Evolutionary conservation across 2,888 invertebrate genomes (phyloP).

Genomic region (Trichogramma evanescens): DNA sequence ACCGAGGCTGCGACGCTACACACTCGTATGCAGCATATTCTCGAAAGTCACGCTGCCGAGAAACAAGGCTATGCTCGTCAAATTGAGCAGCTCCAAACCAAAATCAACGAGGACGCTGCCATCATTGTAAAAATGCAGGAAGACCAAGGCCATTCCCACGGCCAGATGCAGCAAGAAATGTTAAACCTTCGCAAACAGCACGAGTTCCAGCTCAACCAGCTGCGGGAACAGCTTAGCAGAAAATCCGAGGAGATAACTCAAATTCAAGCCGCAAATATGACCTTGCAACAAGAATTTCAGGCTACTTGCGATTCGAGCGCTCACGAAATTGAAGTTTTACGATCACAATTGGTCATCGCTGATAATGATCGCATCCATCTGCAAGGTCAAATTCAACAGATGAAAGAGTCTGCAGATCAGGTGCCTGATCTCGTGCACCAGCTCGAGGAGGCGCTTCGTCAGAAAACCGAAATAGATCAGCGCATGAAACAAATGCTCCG

Average conservation of each 20-base stretch:
- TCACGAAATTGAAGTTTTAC: conserved; percentile 38
- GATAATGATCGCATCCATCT: conserved; percentile 40
- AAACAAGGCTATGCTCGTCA: conserved; percentile 58
- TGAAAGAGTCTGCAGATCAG: conserved; percentile 52
- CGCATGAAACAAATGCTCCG: conserved; percentile 49
- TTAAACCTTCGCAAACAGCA: conserved; percentile 59
- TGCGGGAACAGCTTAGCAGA: conserved; percentile 49
- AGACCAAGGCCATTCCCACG: conserved; percentile 50
- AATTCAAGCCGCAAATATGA: conserved; percentile 38
- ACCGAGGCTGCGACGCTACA: conserved; percentile 64
- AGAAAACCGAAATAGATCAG: conserved; percentile 52
- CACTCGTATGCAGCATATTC: conserved; percentile 56
- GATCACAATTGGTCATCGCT: conserved; percentile 38
- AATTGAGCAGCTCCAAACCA: conserved; percentile 57
- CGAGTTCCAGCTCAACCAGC: conserved; percentile 59
- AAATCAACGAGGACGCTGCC: conserved; percentile 53
- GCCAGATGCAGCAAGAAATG: conserved; percentile 49
- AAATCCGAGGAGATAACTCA: conserved; percentile 51
- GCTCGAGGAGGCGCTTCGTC: conserved; percentile 53
- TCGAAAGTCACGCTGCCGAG: conserved; percentile 53
- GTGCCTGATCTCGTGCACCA: conserved; percentile 52
- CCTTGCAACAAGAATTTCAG: conserved; percentile 37
- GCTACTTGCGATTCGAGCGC: conserved; percentile 39
- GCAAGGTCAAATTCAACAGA: conserved; percentile 40
- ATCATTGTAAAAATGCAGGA: conserved; percentile 51